Base-by-base conservation (phyloP, 1,140 invertebrate genomes). In the Saxidomus purpurata region DNA sequence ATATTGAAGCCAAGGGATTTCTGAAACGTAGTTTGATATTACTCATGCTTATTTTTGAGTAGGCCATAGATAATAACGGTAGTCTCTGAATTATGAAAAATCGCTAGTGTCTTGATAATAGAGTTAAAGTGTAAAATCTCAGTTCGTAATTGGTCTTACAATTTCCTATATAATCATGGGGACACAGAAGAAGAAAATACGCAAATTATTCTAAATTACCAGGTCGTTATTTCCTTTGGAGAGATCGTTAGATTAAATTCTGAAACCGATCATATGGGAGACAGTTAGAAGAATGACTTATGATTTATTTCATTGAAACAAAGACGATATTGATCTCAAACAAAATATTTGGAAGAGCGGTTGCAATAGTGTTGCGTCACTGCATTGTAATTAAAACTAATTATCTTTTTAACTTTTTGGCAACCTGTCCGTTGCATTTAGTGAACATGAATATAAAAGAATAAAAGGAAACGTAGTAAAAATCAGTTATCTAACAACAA, bases 121-220 rank as follows among this genome's bases (percentile, higher is more conserved):
- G 77, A 88, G 52, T 55, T 79, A 88, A 63, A 67, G 76, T 81
- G 86, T 88, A 71, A 81, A 88, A 80, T 80, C 76, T 69, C 76
- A n/a, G 49, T 36, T 17, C 47, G 59, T 88, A 88, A 88, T 88
- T 80, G 86, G 15, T 43, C 36, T 71, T 11, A 34, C 61, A 36
- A 81, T 88, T 88, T 88, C 49, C 40, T 28, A 67, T 81, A 69
- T 88, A 88, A 88, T 88, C 55, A 38, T 13, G 43, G 52, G n/a
- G 38, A 63, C 49, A 15, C 61, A 0, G 36, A 43, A 79, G 55
- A 63, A 36, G 63, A 88, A 88, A 88, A 80, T 88, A 88, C 86
- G 52, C 38, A 88, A 88, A 88, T 88, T 88, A 88, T 88, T 88
- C 76, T 47, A 71, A 88, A 88, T 88, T 88, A 81, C 86, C 28